Percentiles rank a stretch among this genome's conserved stretches.
phyloP scores from a whole-genome alignment of 2,113 vertebrate species.

The Eupsittula cactorum region DNA sequence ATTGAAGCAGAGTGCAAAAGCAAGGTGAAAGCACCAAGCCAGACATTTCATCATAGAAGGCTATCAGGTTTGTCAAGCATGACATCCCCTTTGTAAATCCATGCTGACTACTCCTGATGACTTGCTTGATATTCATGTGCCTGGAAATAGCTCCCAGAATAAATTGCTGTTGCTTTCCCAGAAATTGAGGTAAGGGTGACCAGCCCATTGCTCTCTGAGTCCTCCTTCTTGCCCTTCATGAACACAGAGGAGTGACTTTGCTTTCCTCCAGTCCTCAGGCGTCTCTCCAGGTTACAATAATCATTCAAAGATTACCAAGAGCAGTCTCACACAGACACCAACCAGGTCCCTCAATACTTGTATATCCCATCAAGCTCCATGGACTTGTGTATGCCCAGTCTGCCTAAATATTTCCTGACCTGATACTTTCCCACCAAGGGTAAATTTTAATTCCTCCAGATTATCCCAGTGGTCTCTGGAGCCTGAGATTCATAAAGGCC shows the following conservation, averaged over 20 bases:
- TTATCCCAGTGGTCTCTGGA: neutral
- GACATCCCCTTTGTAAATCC: neutral
- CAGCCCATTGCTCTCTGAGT: neutral
- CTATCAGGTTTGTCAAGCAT: neutral
- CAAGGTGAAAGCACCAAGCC: neutral
- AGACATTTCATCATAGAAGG: neutral
- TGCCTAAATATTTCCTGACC: neutral
- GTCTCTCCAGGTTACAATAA: neutral
- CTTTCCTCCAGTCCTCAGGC: neutral
- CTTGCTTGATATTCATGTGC: neutral
- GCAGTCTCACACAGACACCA: neutral
- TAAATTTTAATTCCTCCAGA: neutral
- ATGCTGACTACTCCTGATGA: neutral
- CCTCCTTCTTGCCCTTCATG: neutral
- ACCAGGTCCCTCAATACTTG: fast-evolving
- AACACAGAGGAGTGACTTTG: neutral
- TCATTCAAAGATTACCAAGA: neutral
- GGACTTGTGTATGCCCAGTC: neutral
- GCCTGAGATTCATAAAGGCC: neutral
- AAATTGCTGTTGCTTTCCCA: neutral
- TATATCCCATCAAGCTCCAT: too few species aligned
- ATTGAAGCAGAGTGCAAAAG: neutral
- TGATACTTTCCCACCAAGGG: neutral
- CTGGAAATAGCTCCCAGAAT: neutral
- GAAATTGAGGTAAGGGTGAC: neutral